These are phyloP conservation scores for Xyrichtys novacula DNA, from an alignment of 2,797 vertebrate species.

Conservation along the genomic window DNA sequence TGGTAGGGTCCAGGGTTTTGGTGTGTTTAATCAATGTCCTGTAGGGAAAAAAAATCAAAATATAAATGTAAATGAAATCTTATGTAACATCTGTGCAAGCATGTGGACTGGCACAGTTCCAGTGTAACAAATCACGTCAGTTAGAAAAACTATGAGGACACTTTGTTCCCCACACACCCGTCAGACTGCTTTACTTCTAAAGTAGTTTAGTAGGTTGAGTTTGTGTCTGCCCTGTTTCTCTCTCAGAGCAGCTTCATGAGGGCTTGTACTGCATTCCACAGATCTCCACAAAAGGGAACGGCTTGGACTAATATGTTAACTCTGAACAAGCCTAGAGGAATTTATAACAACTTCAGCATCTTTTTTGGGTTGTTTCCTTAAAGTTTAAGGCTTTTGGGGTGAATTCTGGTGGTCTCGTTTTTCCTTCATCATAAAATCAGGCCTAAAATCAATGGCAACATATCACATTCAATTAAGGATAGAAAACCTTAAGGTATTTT, in stretches of 20 bases:
- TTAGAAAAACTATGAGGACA: not conserved
- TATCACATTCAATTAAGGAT: too few relatives aligned
- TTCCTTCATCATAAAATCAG: too few relatives aligned
- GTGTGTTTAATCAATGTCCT: conserved; percentile 92
- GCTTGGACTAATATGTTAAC: conserved; percentile 21
- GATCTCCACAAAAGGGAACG: conserved; percentile 14
- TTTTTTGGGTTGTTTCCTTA: too few relatives aligned
- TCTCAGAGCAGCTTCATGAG: conserved; percentile 13
- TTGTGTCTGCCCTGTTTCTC: not conserved
- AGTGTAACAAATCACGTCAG: not conserved
- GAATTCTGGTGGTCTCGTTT: too few relatives aligned
- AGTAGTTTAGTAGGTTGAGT: not conserved
- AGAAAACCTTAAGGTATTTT: too few relatives aligned
- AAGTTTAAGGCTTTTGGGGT: too few relatives aligned
- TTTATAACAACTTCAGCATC: too few relatives aligned
- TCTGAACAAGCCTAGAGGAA: not conserved
- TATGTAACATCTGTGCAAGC: too few relatives aligned
- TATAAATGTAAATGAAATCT: too few relatives aligned
- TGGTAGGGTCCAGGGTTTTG: conserved; percentile 88
- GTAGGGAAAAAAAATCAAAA: conserved; percentile 19
- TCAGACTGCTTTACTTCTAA: not conserved
- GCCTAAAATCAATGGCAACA: too few relatives aligned
- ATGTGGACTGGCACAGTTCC: not conserved
- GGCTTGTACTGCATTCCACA: conserved; percentile 56
- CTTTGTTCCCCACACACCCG: not conserved